Evolutionary conservation across 2,113 vertebrate genomes (phyloP).

Genomic region (Todiramphus chloris): DNA sequence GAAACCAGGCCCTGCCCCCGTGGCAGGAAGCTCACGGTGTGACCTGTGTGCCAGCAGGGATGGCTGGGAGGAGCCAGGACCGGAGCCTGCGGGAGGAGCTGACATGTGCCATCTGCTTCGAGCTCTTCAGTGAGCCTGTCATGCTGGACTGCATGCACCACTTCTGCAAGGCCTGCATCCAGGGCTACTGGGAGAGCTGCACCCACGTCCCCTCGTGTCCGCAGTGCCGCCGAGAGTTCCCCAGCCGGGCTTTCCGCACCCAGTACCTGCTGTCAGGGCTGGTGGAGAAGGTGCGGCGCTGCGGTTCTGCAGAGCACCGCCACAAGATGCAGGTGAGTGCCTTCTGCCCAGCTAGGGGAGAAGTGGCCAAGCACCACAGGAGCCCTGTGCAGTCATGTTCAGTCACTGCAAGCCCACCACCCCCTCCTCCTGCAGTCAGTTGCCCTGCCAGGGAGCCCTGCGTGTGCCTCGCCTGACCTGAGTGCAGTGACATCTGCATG

Average conservation of each 20-base stretch:
- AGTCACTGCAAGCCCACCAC: background rate
- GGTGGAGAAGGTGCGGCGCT: constrained; percentile 83
- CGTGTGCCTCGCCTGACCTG: background rate
- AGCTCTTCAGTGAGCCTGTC: constrained; percentile 85
- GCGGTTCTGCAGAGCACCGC: constrained; percentile 46
- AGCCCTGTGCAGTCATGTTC: background rate
- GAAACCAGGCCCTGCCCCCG: accelerated
- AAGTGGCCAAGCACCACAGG: accelerated
- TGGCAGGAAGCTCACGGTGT: background rate
- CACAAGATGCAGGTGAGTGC: constrained; percentile 74
- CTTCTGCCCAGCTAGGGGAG: background rate
- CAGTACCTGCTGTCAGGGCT: constrained; percentile 84
- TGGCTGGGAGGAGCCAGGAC: constrained; percentile 28
- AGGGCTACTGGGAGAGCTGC: constrained; percentile 77
- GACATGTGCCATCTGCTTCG: constrained; percentile 86
- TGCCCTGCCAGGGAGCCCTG: accelerated
- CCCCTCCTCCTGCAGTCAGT: accelerated
- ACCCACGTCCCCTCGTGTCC: constrained; percentile 77
- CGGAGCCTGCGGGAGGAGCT: constrained; percentile 82
- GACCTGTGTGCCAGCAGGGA: background rate
- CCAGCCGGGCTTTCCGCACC: constrained; percentile 73
- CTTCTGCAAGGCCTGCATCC: constrained; percentile 86
- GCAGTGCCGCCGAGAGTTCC: constrained; percentile 81
- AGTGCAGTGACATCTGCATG: background rate
- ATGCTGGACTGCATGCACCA: constrained; percentile 91